Base-by-base conservation (phyloP, 37 sponge, comb jelly and placozoan genomes). In the Aplysina aerophoba region DNA sequence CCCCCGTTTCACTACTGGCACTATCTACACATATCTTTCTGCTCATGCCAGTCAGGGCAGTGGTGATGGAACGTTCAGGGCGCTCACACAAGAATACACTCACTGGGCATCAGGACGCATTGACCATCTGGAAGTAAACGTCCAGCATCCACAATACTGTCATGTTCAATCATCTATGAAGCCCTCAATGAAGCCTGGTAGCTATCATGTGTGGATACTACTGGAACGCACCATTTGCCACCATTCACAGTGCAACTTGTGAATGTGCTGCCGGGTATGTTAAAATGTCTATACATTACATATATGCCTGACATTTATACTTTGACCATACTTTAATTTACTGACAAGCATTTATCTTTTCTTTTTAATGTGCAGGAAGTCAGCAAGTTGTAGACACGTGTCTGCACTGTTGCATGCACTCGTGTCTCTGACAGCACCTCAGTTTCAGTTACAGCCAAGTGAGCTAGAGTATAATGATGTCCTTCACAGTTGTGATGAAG, bases 211-310 rank as follows among this genome's bases (percentile, higher is more conserved):
- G n/a, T n/a, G n/a, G n/a, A n/a, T n/a, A n/a, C n/a, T n/a, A n/a
- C n/a, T n/a, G n/a, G n/a, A n/a, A n/a, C n/a, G 90, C 85, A 80
- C 31, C 37, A 16, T 28, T 85, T 80, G 85, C 85, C 22, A 81
- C 40, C 58, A 68, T 91, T 84, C 27, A 36, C 24, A 24, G 25
- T 37, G 91, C 91, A 50, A 79, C 80, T 31, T 87, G 88, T 87
- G 85, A 87, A 68, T 91, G 91, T 87, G 87, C 91, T 28, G 91
- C 87, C 40, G 91, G 91, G 87, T 91, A 87, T n/a, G n/a, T n/a
- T n/a, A n/a, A n/a, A 61, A 81, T 80, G 19, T 20, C 24, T 54
- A 34, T 81, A 58, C 35, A 24, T 55, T 6, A 15, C 6, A 64
- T 77, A 58, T 19, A 40, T 77, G 21, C n/a, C 11, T 40, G 17